Base-by-base conservation (phyloP, 2,888 invertebrate species). In the Entomobrya proxima region DNA sequence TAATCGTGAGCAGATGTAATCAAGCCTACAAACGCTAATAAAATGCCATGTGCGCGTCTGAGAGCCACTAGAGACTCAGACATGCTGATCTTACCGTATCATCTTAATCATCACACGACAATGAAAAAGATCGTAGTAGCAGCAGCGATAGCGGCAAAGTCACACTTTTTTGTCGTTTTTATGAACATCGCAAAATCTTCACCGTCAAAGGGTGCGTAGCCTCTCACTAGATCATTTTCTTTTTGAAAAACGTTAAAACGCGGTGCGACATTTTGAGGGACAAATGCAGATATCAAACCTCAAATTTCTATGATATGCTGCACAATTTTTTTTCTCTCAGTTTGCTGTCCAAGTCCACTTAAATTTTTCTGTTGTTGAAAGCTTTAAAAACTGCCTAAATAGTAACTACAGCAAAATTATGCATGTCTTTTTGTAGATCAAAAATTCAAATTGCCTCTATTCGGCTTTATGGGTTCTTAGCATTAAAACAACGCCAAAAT, bases 1-100 rank as follows among this genome's bases (percentile, higher is more conserved):
- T 55, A 82, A 72, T 86, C 86, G 86, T 86, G 86, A 86, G 86
- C 47, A 82, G 86, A 86, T 86, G 82, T 58, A 86, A 86, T 86
- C 86, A 82, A 78, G 78, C 44, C n/a, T n/a, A 74, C 9, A 47
- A 64, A 35, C 47, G 13, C 47, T n/a, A n/a, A n/a, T n/a, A n/a
- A n/a, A n/a, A n/a, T n/a, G n/a, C n/a, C n/a, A n/a, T n/a, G n/a
- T n/a, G n/a, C n/a, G n/a, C n/a, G n/a, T 7, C 47, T 47, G 7
- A 30, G 35, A 32, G 35, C 18, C 35, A 37, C n/a, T 50, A 61
- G 78, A 74, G 44, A 50, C 40, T 74, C 79, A 75, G 52, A 44
- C 61, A 27, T 61, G 44, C 44, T 30, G 40, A 77, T 77, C 40
- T 64, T 78, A 77, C 77, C 77, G 77, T 86, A 82, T 86, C 80